Percentiles rank a stretch among this genome's conserved stretches.
Conservation (phyloP, 2,797 vertebrate species). For the Falco berigora region DNA sequence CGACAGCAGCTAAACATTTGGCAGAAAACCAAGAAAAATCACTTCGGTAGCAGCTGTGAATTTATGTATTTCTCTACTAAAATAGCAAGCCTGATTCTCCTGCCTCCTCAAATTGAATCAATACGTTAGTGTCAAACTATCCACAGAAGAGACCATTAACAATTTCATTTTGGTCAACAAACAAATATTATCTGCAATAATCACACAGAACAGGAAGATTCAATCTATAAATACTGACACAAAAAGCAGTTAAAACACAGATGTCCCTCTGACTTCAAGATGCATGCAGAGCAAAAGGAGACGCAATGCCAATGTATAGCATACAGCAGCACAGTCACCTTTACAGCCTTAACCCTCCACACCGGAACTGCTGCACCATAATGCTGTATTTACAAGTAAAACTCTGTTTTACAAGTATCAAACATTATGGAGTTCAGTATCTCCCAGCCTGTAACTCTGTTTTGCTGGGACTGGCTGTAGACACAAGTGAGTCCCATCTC, state of each 20-base stretch:
- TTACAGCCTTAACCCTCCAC: not conserved
- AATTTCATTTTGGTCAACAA: not conserved
- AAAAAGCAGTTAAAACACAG: not conserved
- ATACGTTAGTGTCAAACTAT: not conserved
- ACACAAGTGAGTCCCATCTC: not conserved
- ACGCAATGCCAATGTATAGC: fast-evolving
- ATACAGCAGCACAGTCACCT: not conserved
- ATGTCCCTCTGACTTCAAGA: not conserved
- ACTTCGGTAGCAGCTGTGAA: not conserved
- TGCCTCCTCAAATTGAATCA: fast-evolving
- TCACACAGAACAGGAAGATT: not conserved
- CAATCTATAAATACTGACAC: not conserved
- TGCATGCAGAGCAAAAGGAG: not conserved
- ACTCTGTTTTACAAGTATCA: not conserved
- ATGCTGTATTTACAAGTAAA: not conserved
- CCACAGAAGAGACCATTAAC: not conserved
- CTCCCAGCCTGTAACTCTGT: not conserved
- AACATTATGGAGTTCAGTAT: not conserved
- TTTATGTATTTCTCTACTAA: not conserved
- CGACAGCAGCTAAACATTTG: not conserved
- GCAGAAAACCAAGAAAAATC: not conserved
- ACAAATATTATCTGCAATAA: not conserved
- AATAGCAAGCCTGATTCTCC: not conserved
- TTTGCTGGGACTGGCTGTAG: not conserved
- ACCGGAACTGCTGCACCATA: not conserved